A percentile compares a stretch with the other conserved stretches of the same genome.
phyloP scores from a whole-genome alignment of 2,888 invertebrate species.

The Venustoraphidia nigricollis region DNA sequence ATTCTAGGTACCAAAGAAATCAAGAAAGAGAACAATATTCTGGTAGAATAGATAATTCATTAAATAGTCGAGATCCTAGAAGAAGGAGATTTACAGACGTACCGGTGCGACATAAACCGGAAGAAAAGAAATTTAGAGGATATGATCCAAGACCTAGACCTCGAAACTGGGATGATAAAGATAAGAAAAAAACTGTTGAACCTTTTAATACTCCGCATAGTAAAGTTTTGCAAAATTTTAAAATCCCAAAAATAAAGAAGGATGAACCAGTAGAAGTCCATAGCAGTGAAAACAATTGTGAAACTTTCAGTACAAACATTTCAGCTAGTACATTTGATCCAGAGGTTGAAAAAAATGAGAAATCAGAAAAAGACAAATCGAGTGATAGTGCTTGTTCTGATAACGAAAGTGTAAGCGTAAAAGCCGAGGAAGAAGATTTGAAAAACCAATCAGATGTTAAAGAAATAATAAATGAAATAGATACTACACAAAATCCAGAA shows the following conservation, averaged over 20 bases:
- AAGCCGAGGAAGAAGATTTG: constrained; percentile 15
- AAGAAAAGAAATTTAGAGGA: constrained; percentile 8
- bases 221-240: constrained; percentile 33
- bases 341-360: constrained; percentile 16
- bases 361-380: constrained; percentile 8
- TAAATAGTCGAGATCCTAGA: constrained; percentile 16
- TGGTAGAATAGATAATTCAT: background rate
- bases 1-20: background rate
- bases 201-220: constrained; percentile 25
- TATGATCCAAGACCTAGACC: constrained; percentile 9
- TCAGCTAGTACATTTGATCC: constrained; percentile 4
- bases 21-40: background rate
- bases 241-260: constrained; percentile 35
- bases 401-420: constrained; percentile 10
- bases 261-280: constrained; percentile 17
- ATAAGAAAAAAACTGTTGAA: constrained; percentile 22
- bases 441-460: constrained; percentile 12
- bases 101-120: background rate
- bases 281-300: no score
- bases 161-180: constrained; percentile 15
- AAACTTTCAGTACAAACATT: no score
- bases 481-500: constrained; percentile 1
- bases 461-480: constrained; percentile 10
- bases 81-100: constrained; percentile 10
- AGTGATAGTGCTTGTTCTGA: constrained; percentile 11